phyloP scores from a whole-genome alignment of 1,140 invertebrate genomes.

The Cyphomyrmex costatus region DNA sequence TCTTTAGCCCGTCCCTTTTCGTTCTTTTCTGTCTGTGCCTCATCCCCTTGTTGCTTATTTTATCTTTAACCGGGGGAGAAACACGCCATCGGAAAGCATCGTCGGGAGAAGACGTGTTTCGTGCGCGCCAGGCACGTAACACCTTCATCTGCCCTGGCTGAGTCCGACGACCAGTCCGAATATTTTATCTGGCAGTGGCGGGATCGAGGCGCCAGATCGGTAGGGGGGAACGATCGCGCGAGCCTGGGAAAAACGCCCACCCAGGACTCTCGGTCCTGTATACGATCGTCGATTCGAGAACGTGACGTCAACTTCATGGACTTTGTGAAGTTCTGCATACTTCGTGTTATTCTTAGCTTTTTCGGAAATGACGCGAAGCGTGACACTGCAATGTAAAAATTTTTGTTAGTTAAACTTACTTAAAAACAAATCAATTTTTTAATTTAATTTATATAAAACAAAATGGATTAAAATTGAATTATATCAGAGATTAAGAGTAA shows the following conservation, averaged over 20 bases:
- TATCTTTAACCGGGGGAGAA: slow-evolving; percentile 52
- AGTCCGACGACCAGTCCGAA: slow-evolving; percentile 69
- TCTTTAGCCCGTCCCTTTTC: slow-evolving; percentile 7
- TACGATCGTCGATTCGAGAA: slow-evolving; percentile 56
- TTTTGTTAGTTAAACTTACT: background rate
- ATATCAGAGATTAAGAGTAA: background rate
- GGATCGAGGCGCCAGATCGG: slow-evolving; percentile 65
- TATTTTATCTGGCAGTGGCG: slow-evolving; percentile 64
- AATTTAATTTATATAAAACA: background rate
- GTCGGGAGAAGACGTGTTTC: slow-evolving; percentile 62
- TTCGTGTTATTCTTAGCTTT: background rate
- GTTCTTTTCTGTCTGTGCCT: slow-evolving; percentile 50
- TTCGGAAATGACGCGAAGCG: background rate
- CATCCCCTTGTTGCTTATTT: slow-evolving; percentile 43
- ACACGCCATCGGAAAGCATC: slow-evolving; percentile 47
- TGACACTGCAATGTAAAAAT: background rate
- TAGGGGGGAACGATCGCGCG: slow-evolving; percentile 58
- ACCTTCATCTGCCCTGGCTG: slow-evolving; percentile 81
- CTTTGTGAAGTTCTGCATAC: background rate
- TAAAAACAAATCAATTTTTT: background rate
- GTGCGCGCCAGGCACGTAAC: slow-evolving; percentile 79
- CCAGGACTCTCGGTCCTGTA: slow-evolving; percentile 57
- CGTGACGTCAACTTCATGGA: slow-evolving; percentile 42
- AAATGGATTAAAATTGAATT: background rate
- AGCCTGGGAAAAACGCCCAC: slow-evolving; percentile 76